These are phyloP conservation scores for Callocephalon fimbriatum DNA, from an alignment of 2,113 vertebrate species.

Conservation along the genomic window DNA sequence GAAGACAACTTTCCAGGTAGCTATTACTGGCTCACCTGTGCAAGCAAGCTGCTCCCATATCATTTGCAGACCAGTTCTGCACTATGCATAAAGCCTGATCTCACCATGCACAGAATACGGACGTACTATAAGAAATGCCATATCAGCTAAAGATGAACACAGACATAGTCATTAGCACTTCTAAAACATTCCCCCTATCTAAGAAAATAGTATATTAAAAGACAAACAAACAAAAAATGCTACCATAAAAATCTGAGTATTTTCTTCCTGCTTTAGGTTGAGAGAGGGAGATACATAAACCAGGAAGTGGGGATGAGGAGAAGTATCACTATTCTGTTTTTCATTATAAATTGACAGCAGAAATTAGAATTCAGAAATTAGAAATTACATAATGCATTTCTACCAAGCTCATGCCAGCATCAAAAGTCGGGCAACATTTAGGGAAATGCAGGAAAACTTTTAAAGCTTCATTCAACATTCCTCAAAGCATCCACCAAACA, in stretches of 20 bases:
- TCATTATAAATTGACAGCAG: not conserved
- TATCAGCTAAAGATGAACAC: not conserved
- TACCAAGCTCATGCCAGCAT: not conserved
- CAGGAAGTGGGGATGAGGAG: not conserved
- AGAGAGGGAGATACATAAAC: not conserved
- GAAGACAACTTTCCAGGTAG: not conserved
- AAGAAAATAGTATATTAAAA: not conserved
- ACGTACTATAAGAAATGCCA: rapidly evolving
- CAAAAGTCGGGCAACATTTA: not conserved
- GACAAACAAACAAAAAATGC: not conserved
- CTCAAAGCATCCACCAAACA: not conserved
- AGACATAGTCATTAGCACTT: not conserved
- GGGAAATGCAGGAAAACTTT: not conserved
- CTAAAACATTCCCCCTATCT: not conserved
- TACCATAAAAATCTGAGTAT: not conserved
- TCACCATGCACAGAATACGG: not conserved
- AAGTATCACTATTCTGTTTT: not conserved
- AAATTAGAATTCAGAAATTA: too few relatives aligned
- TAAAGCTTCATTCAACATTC: not conserved
- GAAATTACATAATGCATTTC: not conserved
- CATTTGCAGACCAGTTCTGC: not conserved
- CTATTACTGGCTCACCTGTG: not conserved
- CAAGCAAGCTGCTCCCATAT: rapidly evolving
- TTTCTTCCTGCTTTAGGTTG: not conserved
- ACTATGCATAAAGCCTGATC: not conserved